phyloP scores from a whole-genome alignment of 2,113 vertebrate genomes.

The Limnothrissa miodon region DNA sequence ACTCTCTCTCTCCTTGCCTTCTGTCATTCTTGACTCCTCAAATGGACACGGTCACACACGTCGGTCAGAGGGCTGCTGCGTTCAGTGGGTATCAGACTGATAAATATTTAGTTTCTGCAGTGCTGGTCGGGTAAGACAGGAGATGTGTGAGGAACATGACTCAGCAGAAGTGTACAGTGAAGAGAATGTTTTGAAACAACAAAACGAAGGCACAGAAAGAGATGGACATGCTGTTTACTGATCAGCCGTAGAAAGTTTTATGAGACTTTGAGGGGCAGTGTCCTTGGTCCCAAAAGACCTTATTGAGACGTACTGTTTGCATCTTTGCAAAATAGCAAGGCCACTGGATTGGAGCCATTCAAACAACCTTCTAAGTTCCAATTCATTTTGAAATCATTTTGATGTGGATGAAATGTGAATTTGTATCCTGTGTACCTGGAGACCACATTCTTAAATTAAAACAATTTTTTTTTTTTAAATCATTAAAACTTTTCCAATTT shows the following conservation, averaged over 20 bases:
- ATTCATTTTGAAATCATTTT: background rate
- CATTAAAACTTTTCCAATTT: background rate
- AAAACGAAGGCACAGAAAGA: background rate
- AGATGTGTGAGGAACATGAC: background rate
- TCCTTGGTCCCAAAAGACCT: background rate
- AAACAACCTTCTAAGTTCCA: background rate
- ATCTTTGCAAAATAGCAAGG: background rate
- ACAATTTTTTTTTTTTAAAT: too few species aligned
- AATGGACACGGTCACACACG: conserved; percentile 5
- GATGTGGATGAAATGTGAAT: background rate
- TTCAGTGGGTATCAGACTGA: conserved; percentile 30
- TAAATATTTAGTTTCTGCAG: conserved; percentile 35
- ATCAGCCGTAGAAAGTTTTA: background rate
- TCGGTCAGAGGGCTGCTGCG: conserved; percentile 33
- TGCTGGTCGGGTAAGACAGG: background rate
- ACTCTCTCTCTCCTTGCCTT: background rate
- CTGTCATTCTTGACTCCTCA: conserved; percentile 35
- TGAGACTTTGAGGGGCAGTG: background rate
- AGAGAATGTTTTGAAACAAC: background rate
- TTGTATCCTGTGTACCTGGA: background rate
- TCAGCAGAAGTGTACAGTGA: background rate
- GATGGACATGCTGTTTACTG: background rate
- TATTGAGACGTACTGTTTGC: background rate
- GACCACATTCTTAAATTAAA: background rate
- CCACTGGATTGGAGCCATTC: background rate